phyloP scores from a whole-genome alignment of 2,113 vertebrate species.

The Chitala chitala region DNA sequence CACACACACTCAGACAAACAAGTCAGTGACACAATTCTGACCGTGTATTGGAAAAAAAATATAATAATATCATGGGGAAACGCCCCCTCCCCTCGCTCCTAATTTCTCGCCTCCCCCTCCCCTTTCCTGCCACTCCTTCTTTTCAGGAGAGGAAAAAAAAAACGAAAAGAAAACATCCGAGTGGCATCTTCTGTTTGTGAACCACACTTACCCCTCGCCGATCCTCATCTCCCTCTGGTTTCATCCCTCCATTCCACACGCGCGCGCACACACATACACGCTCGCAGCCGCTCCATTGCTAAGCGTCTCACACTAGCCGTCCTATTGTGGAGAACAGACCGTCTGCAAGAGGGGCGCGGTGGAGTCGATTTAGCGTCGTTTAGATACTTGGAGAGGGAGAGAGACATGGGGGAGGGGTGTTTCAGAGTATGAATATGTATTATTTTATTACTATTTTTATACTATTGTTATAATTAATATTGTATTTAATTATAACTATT shows the following conservation, averaged over 20 bases:
- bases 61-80: constrained; percentile 28
- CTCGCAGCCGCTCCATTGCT: constrained; percentile 2
- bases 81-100: constrained; percentile 23
- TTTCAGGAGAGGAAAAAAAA: constrained; percentile 10
- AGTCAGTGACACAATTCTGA: constrained; percentile 32
- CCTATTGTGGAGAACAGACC: constrained; percentile 16
- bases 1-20: no score
- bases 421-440: not conserved
- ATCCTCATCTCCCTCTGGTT: constrained; percentile 1
- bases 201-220: constrained; percentile 15
- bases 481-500: not conserved
- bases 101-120: constrained; percentile 6
- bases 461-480: not conserved
- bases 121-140: constrained; percentile 16
- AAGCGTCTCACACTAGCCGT: constrained; percentile 14
- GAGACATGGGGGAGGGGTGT: constrained; percentile 7
- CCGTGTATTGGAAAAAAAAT: constrained; percentile 21
- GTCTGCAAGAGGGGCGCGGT: constrained; percentile 24
- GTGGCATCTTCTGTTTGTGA: constrained; percentile 17
- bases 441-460: constrained; percentile 15
- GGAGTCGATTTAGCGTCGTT: constrained; percentile 22
- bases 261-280: not conserved
- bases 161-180: constrained; percentile 4
- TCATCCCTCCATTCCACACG: not conserved
- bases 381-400: constrained; percentile 4